Base-by-base conservation (phyloP, 2,888 invertebrate species). In the Phyto melanocephala region DNA sequence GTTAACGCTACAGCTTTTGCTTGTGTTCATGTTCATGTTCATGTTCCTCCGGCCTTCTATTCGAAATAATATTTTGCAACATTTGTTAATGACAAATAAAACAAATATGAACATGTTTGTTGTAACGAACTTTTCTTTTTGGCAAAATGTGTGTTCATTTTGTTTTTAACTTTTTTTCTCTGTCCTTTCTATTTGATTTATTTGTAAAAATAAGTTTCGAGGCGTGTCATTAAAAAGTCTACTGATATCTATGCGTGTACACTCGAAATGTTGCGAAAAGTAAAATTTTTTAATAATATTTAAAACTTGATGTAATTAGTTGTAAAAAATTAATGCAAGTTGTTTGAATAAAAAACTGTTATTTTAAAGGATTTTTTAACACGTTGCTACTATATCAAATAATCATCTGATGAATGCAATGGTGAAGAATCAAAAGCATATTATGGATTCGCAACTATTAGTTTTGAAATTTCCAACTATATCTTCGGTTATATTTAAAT, bases 51-150 rank as follows among this genome's bases (percentile, higher is more conserved):
- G 33, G 33, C 28, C 37, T n/a, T 7, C 50, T 22, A 24, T 6
- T 24, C 3, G 0, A 1, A 47, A 70, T 22, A 37, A 28, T 28
- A 20, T 40, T 33, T 40, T 50, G 60, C n/a, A 67, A 50, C 67
- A 76, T 76, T 76, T 76, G 76, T 42, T 40, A 67, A 76, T 67
- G 76, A 76, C 76, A 76, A 76, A 58, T 67, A 76, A 67, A 67
- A 76, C 60, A 67, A 40, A 67, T 67, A 67, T 58, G 58, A 67
- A 67, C 67, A 60, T 58, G 50, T 40, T 75, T 35, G 28, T 13
- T 8, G 5, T 47, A 67, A 40, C 7, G n/a, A 67, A 76, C 28
- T 68, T 76, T 68, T 76, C 58, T 20, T 68, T 50, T 50, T n/a
- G 7, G 33, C 67, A 58, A 67, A 50, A 76, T 40, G 20, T 58